Evolutionary conservation across 1,140 invertebrate species (phyloP), one percentile per base, ranked within the genome.

Genomic region (Zelostemma sp.): DNA sequence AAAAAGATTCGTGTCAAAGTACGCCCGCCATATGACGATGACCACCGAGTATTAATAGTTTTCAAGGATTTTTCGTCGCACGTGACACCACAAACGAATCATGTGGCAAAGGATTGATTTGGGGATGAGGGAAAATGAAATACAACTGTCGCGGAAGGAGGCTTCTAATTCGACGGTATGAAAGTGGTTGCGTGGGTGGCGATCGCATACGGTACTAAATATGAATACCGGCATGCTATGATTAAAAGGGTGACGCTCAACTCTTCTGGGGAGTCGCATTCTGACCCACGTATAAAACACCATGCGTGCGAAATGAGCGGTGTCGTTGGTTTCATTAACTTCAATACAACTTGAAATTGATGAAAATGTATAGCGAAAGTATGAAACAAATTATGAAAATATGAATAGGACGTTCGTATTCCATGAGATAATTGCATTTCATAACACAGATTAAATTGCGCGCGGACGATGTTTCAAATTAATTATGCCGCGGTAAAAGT

Each of bases 1-100:
- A 48, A 62, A 61, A 55, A 35, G 49, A 55, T 57, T 60, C 56
- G 41, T 60, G 57, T 51, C 46, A 51, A 40, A 33, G 16, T 50
- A 55, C n/a, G 56, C 33, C 28, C 15, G 50, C 71, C 71, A 73
- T 69, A 69, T 73, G 71, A 69, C 61, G 57, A 58, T 72, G 45
- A 64, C 28, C 33, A 65, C 55, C 57, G 35, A 69, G 66, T 65
- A 48, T 61, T 28, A 25, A 55, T 66, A 63, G 35, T 73, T 67
- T 64, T 40, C 45, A 48, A 63, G 62, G 61, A 69, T 69, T 73
- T 73, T 17, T 38, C 25, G 56, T 31, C 57, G 63, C 71, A 69
- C 66, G 71, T 69, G 71, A 33, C 49, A 28, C 6, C 35, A 33
- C 21, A 41, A 33, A 21, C 19, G 45, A 53, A 69, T 72, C 57